Base-by-base conservation (phyloP, 2,888 invertebrate species). In the Germaria angustata region DNA sequence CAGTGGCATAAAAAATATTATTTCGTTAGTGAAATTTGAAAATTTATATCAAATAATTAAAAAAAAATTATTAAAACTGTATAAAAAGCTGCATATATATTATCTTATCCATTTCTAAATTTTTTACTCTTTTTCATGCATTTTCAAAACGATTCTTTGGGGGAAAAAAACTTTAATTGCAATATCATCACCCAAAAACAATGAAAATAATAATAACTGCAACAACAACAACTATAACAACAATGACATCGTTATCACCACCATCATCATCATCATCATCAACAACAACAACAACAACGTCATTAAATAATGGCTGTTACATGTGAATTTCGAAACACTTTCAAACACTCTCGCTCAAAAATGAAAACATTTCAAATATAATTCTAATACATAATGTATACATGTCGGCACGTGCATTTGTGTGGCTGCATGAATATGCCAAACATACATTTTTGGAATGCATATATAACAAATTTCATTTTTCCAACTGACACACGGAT, bases 401-500 rank as follows among this genome's bases (percentile, higher is more conserved):
- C 36, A 13, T 53, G 24, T n/a, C 55, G 9, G 15, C 69, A 66
- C 46, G 22, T 76, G 22, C 46, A 28, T 41, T 17, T 66, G 32
- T 66, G 46, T 36, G 20, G 20, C 7, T 57, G 6, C 15, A 41
- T 41, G 15, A 20, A 49, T 49, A 24, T 69, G 53, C 4, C n/a
- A 75, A 57, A 57, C 41, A 65, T 34, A 73, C n/a, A 59, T 49
- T 78, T 68, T 73, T 72, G 28, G 66, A 71, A 78, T 28, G 3
- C 6, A n/a, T 69, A 51, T 55, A 46, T 41, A 63, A 72, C 13
- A 55, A 41, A 32, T 22, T 17, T 46, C 55, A 34, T 51, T 72
- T 28, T 68, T 57, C 11, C 11, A 57, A 78, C 81, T 78, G 69
- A 65, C 78, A 79, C 57, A 51, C 68, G 78, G 81, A 75, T 79